Evolutionary conservation across 2,888 invertebrate species (phyloP), one percentile per base, ranked within the genome.

Genomic region (Eilema griseolum): DNA sequence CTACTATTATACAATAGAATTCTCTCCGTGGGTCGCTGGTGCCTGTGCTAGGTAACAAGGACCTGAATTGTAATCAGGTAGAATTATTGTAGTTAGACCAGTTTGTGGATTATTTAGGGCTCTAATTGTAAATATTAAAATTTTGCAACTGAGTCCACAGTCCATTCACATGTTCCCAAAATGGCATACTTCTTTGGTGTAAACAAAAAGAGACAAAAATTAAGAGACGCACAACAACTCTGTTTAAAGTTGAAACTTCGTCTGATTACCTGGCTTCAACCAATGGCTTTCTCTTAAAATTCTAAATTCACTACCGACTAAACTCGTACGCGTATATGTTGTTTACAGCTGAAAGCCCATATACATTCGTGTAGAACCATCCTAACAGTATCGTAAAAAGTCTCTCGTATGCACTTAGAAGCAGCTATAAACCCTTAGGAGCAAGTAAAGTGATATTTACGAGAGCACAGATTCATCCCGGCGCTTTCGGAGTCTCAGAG

Each of bases 391-490:
- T 67, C 72, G 72, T 80, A 80, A 79, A 79, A 66, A 74, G 70
- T 69, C 64, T 61, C 73, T 60, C 61, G 71, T 73, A 72, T 73
- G 74, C 78, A 73, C 71, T 69, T 65, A 61, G 69, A 73, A 69
- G 65, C 60, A 67, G 68, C 67, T 59, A 64, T 71, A 73, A 78
- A 75, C 80, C 77, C 70, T 67, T 66, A 66, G 72, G 70, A 77
- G 71, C 71, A 79, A 72, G 71, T 78, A 81, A 81, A 83, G 73
- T 77, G 79, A 79, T 83, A 84, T 84, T 82, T 81, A 84, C 73
- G 77, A 76, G 66, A 69, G 67, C 66, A 70, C 72, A 81, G 83
- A 81, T 80, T 79, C 73, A 66, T 75, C 70, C 67, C 66, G n/a
- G 64, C 66, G 66, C 62, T 41, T 16, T 11, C 24, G 26, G 41